These are phyloP conservation scores for Paraplagusia blochii DNA, from an alignment of 2,113 vertebrate genomes.

Conservation along the genomic window DNA sequence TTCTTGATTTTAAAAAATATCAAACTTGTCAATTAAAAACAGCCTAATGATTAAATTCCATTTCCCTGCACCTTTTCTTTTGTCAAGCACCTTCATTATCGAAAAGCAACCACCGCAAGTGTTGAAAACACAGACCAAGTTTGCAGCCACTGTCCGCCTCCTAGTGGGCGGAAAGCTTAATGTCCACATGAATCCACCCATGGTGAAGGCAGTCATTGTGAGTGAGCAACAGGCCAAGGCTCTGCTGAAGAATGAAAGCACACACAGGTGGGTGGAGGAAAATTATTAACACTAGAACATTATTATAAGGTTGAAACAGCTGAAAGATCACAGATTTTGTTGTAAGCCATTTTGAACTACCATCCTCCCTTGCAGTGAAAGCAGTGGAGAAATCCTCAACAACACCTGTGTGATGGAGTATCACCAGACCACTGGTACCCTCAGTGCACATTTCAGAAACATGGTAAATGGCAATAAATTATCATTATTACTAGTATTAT, in stretches of 20 bases:
- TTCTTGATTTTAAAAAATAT: too few relatives aligned
- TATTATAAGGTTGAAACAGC: background rate
- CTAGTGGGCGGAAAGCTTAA: slow-evolving; percentile 94
- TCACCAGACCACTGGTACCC: slow-evolving; percentile 87
- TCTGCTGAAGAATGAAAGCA: slow-evolving; percentile 87
- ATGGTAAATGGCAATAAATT: slow-evolving; percentile 77
- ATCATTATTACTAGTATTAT: too few relatives aligned
- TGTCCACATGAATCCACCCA: slow-evolving; percentile 94
- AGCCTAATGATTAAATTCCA: too few relatives aligned
- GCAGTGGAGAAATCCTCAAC: slow-evolving; percentile 92
- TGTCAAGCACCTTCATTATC: slow-evolving; percentile 91
- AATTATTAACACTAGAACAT: too few relatives aligned
- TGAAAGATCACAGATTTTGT: background rate
- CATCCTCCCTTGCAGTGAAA: slow-evolving; percentile 75
- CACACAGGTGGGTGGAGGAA: slow-evolving; percentile 76
- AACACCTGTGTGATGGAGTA: slow-evolving; percentile 97
- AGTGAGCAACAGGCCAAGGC: slow-evolving; percentile 92
- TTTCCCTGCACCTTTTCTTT: background rate
- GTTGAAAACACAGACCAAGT: slow-evolving; percentile 95
- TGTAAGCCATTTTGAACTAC: background rate
- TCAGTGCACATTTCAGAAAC: slow-evolving; percentile 93
- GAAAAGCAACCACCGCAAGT: slow-evolving; percentile 97
- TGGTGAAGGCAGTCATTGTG: slow-evolving; percentile 95
- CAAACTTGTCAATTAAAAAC: too few relatives aligned
- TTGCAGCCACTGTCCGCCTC: slow-evolving; percentile 89